Evolutionary conservation across 1,140 invertebrate species (phyloP), one percentile per base, ranked within the genome.

Genomic region (Glossosoma conforme): DNA sequence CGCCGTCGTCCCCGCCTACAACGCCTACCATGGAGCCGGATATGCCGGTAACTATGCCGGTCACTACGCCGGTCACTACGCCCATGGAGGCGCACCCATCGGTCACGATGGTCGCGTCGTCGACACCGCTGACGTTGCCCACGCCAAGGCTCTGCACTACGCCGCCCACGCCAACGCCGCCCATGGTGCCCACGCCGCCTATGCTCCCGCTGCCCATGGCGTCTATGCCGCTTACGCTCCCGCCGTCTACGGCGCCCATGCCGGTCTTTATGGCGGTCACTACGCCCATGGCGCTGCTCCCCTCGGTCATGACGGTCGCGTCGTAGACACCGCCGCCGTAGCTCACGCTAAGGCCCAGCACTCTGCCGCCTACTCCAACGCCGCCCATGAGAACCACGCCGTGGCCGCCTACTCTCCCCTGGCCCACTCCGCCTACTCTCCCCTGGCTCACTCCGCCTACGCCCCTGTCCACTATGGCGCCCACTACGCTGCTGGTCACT

Each of bases 71-170:
- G 14, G 14, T 3, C 14, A 13, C 28, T 55, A 47, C 45, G 40
- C 40, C 32, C 43, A 55, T 41, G 54, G 54, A 22, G 54, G 32
- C 15, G 54, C 54, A 18, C 54, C 54, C n/a, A 17, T 56, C 3
- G 54, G 48, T 33, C 48, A 46, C 30, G 54, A 56, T 22, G 54
- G 55, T 28, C 49, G 44, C 62, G 72, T 74, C 63, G 65, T 74
- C 54, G 72, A 74, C 63, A 74, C 72, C 19, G 69, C 72, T 43
- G 72, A 74, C 54, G 72, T 74, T 43, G 72, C 72, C n/a, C 69
- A 72, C 49, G 72, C 72, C 13, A 67, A 70, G 32, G 68, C 72
- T 20, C 67, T 68, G 8, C 72, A 73, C 60, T 58, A 70, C 21
- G 52, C 65, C 30, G 51, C 56, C 19, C 44, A 54, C 14, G 48